A percentile compares a stretch with the other conserved stretches of the same genome.
Evolutionary conservation across 2,113 vertebrate species (phyloP).

Genomic region (Corydoras maculifer): DNA sequence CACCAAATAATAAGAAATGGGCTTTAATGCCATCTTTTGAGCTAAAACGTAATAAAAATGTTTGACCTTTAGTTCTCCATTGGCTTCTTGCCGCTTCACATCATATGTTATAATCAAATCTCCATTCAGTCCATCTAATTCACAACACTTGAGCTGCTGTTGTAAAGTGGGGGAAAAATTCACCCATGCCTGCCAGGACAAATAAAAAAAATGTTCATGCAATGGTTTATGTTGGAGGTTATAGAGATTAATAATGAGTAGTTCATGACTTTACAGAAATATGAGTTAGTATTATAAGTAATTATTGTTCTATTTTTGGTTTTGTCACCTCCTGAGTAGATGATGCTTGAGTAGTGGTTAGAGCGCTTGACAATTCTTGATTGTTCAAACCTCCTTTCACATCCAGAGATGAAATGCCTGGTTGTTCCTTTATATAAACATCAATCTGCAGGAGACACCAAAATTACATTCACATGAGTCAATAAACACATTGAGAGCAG

Average conservation of each 20-base stretch:
- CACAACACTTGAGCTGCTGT: conserved; percentile 80
- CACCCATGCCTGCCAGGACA: conserved; percentile 65
- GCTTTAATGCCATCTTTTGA: no score
- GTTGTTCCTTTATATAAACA: conserved; percentile 76
- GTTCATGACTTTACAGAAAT: no score
- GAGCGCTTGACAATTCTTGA: conserved; percentile 60
- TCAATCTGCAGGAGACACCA: conserved; percentile 64
- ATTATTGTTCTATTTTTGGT: no score
- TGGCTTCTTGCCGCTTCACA: conserved; percentile 67
- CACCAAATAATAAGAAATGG: no score
- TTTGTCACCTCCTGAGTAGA: conserved; percentile 68
- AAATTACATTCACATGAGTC: no score
- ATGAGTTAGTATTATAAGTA: no score
- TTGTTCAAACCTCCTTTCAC: conserved; percentile 73
- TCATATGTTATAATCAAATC: conserved; percentile 81
- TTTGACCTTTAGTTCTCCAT: conserved; percentile 74
- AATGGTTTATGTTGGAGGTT: no score
- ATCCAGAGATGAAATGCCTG: conserved; percentile 72
- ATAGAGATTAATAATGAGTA: no score
- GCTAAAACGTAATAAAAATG: background rate
- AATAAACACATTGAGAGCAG: background rate
- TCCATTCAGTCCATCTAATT: conserved; percentile 70
- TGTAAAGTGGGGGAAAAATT: conserved; percentile 75
- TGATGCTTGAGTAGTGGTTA: conserved; percentile 62
- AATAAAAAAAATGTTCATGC: background rate